Evolutionary conservation across 2,888 invertebrate genomes (phyloP).

Genomic region (Bellardia pandia): DNA sequence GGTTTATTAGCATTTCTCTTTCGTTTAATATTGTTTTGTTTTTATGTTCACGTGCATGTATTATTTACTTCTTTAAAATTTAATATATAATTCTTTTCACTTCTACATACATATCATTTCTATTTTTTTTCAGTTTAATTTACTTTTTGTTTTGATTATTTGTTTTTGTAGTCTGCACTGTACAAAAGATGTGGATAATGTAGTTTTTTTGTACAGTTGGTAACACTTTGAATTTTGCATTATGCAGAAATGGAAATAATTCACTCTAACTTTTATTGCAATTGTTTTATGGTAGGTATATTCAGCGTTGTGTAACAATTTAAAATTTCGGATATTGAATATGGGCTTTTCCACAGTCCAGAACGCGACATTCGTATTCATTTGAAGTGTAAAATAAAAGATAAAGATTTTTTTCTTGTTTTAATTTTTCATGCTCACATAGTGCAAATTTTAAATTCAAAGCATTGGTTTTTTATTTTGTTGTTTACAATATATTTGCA

Average conservation of each 20-base stretch:
- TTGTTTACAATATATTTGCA: no score
- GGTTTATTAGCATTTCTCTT: conserved; percentile 64
- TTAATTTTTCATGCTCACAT: no score
- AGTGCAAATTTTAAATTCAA: no score
- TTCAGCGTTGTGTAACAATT: no score
- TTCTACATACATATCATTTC: neutral
- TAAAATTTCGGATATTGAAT: no score
- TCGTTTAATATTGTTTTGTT: neutral
- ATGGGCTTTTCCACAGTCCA: no score
- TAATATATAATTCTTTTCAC: conserved; percentile 11
- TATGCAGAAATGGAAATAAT: neutral
- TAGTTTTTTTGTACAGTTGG: neutral
- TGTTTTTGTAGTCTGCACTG: neutral
- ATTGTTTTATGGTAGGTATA: no score
- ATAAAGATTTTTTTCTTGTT: no score
- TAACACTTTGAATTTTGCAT: neutral
- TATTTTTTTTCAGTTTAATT: neutral
- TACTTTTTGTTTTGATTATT: conserved; percentile 40
- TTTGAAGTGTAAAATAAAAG: no score
- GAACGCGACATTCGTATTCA: no score
- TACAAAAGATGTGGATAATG: neutral
- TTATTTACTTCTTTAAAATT: conserved; percentile 29
- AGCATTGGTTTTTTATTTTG: no score
- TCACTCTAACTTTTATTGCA: no score
- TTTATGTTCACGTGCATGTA: conserved; percentile 10